These are phyloP conservation scores for Crocuta crocuta DNA, from an alignment of 2,113 vertebrate species.

Conservation along the genomic window DNA sequence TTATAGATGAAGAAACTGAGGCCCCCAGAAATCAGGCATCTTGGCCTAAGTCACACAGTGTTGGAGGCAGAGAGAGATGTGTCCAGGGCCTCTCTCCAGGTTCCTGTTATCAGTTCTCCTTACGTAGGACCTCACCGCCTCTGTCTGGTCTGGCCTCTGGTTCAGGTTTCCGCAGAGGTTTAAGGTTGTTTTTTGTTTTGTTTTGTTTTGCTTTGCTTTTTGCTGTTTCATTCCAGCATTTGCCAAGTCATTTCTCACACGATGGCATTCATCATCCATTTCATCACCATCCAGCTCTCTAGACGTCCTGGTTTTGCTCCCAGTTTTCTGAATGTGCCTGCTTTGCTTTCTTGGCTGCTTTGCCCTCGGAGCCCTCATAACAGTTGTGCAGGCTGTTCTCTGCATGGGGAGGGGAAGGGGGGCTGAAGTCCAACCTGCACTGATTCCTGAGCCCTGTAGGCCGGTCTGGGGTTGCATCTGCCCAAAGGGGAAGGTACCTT, in stretches of 20 bases:
- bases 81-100: not conserved
- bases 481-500: not conserved
- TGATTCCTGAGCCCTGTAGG: not conserved
- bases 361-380: not conserved
- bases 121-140: not conserved
- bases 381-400: not conserved
- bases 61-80: not conserved
- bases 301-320: not conserved
- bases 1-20: not conserved
- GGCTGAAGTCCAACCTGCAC: not conserved
- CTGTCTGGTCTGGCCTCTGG: not conserved
- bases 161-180: not conserved
- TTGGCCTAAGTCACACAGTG: not conserved
- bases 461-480: not conserved
- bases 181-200: not conserved
- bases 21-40: not conserved
- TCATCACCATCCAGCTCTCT: not conserved
- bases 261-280: not conserved
- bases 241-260: not conserved
- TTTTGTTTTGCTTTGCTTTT: not conserved
- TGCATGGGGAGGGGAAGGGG: not conserved
- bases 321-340: slow-evolving; percentile 3
- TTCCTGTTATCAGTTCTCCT: not conserved
- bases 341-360: slow-evolving; percentile 27
- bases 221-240: not conserved